Conservation (phyloP, 2,113 vertebrate species). For the Morone chrysops region DNA sequence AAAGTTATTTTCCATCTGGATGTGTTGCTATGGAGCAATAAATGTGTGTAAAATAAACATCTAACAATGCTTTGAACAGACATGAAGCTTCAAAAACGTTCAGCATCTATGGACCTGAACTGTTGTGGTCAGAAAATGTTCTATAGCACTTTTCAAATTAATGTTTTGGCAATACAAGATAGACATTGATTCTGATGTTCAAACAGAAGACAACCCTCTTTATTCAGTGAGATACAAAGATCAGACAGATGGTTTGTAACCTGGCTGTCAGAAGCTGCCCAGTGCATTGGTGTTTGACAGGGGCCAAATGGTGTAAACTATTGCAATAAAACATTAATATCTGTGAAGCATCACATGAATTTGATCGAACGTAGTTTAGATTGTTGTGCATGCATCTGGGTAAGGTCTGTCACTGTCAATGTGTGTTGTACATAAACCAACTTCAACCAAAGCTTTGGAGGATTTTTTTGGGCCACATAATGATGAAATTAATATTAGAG, state of each 20-base stretch:
- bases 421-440: slow-evolving; percentile 46
- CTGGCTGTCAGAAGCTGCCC: not conserved
- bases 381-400: slow-evolving; percentile 57
- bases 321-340: slow-evolving; percentile 73
- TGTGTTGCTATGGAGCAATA: slow-evolving; percentile 76
- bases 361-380: slow-evolving; percentile 37
- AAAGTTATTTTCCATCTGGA: slow-evolving; percentile 14
- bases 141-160: slow-evolving; percentile 34
- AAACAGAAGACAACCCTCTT: not conserved
- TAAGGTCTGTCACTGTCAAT: slow-evolving; percentile 28
- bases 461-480: slow-evolving; percentile 12
- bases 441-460: slow-evolving; percentile 68
- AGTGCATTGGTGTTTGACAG: not conserved
- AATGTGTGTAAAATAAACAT: slow-evolving; percentile 57
- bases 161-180: slow-evolving; percentile 49
- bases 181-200: slow-evolving; percentile 15
- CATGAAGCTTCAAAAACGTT: not conserved
- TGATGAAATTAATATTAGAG: not conserved
- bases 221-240: slow-evolving; percentile 21
- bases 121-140: slow-evolving; percentile 19
- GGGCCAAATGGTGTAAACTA: slow-evolving; percentile 40
- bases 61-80: slow-evolving; percentile 29
- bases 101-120: slow-evolving; percentile 27
- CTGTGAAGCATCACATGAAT: slow-evolving; percentile 38
- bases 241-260: slow-evolving; percentile 6